Conservation (phyloP, 37 sponge, comb jelly and placozoan genomes). For the Beroe ovata region DNA sequence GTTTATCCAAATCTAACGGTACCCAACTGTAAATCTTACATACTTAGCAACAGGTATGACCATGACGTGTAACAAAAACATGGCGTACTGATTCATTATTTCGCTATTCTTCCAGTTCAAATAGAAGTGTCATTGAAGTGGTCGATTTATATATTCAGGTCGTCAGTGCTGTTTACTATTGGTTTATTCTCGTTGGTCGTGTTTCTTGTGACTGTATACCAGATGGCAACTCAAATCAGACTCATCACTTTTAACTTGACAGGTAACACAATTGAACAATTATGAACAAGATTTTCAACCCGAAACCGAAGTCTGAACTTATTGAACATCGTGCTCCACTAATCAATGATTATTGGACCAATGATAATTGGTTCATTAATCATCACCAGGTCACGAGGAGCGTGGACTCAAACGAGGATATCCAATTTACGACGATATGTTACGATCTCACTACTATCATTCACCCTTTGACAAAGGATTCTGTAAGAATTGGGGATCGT, state of each 20-base stretch:
- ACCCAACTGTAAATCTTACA: conserved; percentile 37
- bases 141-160: too few relatives aligned
- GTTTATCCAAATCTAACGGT: not conserved
- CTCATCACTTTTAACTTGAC: conserved; percentile 61
- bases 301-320: too few relatives aligned
- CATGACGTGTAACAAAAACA: not conserved
- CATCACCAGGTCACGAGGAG: conserved; percentile 50
- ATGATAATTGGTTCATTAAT: too few relatives aligned
- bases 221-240: conserved; percentile 18
- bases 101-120: not conserved
- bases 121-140: not conserved
- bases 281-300: too few relatives aligned
- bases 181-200: conserved; percentile 35
- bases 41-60: conserved; percentile 7
- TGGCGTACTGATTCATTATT: not conserved
- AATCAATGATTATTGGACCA: too few relatives aligned
- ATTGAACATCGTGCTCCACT: too few relatives aligned
- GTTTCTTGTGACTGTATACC: conserved; percentile 20
- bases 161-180: conserved; percentile 46
- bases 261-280: too few relatives aligned
- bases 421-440: conserved; percentile 45
- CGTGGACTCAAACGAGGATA: conserved; percentile 24
- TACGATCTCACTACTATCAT: conserved; percentile 53
- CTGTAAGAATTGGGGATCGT: conserved; percentile 23
- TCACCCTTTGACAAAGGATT: conserved; percentile 34